Conservation (phyloP, 2,113 vertebrate genomes). For the Aegypius monachus region DNA sequence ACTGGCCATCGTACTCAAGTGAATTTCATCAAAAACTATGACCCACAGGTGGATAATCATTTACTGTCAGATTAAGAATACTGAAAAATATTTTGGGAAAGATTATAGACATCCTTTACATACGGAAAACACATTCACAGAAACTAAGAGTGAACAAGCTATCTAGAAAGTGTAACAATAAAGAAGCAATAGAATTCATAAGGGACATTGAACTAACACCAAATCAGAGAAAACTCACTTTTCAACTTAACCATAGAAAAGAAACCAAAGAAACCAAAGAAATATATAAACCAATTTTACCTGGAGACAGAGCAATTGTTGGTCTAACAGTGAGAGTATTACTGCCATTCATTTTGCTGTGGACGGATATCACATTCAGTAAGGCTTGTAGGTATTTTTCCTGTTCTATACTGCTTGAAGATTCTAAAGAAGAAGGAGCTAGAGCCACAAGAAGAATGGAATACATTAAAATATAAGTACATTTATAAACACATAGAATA, state of each 20-base stretch:
- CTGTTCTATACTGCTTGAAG: slow-evolving; percentile 95
- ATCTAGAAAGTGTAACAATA: not conserved
- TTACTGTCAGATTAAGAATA: not conserved
- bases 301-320: slow-evolving; percentile 89
- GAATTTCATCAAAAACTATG: not conserved
- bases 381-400: slow-evolving; percentile 97
- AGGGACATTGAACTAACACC: not conserved
- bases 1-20: not conserved
- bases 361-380: slow-evolving; percentile 87
- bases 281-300: slow-evolving; percentile 65
- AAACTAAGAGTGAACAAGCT: not conserved
- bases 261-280: too few species aligned
- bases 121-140: not conserved
- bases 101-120: not conserved
- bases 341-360: slow-evolving; percentile 87
- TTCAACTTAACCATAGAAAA: not conserved
- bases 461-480: not conserved
- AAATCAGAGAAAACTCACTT: not conserved
- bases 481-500: not conserved
- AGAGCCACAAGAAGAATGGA: not conserved
- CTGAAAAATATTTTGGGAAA: not conserved
- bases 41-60: not conserved
- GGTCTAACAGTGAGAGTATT: slow-evolving; percentile 86
- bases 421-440: slow-evolving; percentile 88
- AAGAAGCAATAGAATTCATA: not conserved